Conservation (phyloP, 2,888 invertebrate genomes). For the Drosophila niveifrons region DNA sequence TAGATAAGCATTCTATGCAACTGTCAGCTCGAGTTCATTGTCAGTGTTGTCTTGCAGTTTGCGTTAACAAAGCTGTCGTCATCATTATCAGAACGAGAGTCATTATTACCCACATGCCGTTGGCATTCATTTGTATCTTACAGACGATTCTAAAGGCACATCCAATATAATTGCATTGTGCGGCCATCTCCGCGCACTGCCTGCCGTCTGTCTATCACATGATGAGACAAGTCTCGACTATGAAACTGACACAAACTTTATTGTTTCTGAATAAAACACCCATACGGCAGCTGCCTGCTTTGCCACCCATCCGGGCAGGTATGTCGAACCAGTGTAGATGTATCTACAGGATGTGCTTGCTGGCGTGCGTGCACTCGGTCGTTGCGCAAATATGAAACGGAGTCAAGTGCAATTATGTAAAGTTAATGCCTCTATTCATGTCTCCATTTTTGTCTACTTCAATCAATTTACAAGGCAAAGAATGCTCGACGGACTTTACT, state of each 20-base stretch:
- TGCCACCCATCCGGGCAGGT: conserved; percentile 4
- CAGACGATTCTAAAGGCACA: conserved; percentile 43
- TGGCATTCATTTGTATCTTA: conserved; percentile 65
- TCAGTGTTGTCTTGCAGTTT: conserved; percentile 21
- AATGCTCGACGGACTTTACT: conserved; percentile 6
- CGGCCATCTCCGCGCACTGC: conserved; percentile 13
- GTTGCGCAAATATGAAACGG: conserved; percentile 42
- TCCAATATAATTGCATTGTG: conserved; percentile 59
- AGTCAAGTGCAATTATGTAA: conserved; percentile 63
- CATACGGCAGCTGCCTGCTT: conserved; percentile 12
- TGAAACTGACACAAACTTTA: conserved; percentile 60
- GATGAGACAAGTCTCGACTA: conserved; percentile 24
- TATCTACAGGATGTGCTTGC: background rate
- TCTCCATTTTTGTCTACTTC: conserved; percentile 8
- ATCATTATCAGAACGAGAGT: conserved; percentile 42
- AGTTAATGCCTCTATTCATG: conserved; percentile 38
- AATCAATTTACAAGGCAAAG: conserved; percentile 10
- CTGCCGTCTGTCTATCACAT: conserved; percentile 10
- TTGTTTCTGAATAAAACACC: conserved; percentile 59
- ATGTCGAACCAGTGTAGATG: background rate
- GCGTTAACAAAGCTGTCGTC: conserved; percentile 34
- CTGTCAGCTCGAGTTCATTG: conserved; percentile 8
- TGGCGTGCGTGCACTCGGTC: background rate
- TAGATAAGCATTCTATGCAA: conserved; percentile 1
- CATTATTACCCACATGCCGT: conserved; percentile 54